phyloP scores from a whole-genome alignment of 2,888 invertebrate genomes.

The Hirtodrosophila confusa region DNA sequence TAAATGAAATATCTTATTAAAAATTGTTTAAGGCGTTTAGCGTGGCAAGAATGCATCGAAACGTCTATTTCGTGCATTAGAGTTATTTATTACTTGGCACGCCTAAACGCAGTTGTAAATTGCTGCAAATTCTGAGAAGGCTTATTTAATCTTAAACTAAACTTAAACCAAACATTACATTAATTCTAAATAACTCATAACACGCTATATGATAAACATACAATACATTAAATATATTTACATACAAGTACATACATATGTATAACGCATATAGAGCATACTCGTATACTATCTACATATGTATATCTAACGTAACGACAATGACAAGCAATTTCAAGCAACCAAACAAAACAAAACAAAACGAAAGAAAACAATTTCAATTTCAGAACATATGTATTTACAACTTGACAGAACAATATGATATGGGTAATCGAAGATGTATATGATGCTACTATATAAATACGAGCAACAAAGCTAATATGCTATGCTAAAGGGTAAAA shows the following conservation, averaged over 20 bases:
- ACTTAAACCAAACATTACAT: slow-evolving; percentile 47
- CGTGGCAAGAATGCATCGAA: slow-evolving; percentile 27
- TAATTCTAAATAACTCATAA: slow-evolving; percentile 34
- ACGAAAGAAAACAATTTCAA: slow-evolving; percentile 55
- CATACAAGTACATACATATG: slow-evolving; percentile 35
- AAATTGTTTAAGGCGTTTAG: slow-evolving; percentile 43
- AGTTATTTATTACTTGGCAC: slow-evolving; percentile 16
- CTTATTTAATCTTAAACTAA: slow-evolving; percentile 55
- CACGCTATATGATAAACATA: slow-evolving; percentile 21
- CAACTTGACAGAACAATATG: slow-evolving; percentile 31
- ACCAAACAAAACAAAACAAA: slow-evolving; percentile 26
- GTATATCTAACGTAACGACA: slow-evolving; percentile 59
- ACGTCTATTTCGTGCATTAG: slow-evolving; percentile 7
- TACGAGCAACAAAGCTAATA: slow-evolving; percentile 52
- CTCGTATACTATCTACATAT: slow-evolving; percentile 50
- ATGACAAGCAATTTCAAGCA: slow-evolving; percentile 76
- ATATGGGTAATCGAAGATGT: slow-evolving; percentile 11
- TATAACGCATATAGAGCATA: slow-evolving; percentile 49
- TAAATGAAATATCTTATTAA: slow-evolving; percentile 16
- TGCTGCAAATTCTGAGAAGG: slow-evolving; percentile 57
- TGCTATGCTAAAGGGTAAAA: slow-evolving; percentile 81
- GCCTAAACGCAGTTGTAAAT: slow-evolving; percentile 61
- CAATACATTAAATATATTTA: slow-evolving; percentile 27
- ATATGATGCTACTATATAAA: slow-evolving; percentile 37
- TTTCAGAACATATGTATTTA: slow-evolving; percentile 57